phyloP scores from a whole-genome alignment of 1,140 invertebrate species.

The Bombus fervidus region DNA sequence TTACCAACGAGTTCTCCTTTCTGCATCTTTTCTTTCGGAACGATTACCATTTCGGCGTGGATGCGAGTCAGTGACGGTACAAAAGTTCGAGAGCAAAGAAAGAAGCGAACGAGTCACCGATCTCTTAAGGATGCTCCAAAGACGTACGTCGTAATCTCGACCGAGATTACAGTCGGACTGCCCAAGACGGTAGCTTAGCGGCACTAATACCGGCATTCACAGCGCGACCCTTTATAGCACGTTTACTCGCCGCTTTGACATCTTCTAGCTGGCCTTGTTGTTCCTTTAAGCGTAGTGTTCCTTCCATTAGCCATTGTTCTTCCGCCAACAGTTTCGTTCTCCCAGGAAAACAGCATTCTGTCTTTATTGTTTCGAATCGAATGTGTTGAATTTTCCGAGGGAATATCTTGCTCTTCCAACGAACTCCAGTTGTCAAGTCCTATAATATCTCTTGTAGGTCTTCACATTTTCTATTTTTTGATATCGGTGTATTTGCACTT shows the following conservation, averaged over 20 bases:
- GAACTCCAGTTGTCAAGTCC: no score
- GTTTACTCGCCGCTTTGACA: slow-evolving; percentile 39
- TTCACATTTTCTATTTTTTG: background rate
- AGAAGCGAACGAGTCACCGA: background rate
- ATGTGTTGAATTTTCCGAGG: background rate
- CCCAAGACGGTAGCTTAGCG: slow-evolving; percentile 50
- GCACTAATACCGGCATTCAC: slow-evolving; percentile 56
- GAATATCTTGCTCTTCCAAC: background rate
- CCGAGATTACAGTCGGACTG: slow-evolving; percentile 53
- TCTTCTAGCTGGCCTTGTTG: background rate
- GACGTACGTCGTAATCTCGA: slow-evolving; percentile 61
- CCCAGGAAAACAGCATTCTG: slow-evolving; percentile 9
- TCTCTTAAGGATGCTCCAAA: background rate
- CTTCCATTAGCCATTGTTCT: slow-evolving; percentile 40
- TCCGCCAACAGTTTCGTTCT: slow-evolving; percentile 18
- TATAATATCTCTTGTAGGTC: background rate
- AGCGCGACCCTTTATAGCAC: slow-evolving; percentile 45
- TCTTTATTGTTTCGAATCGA: background rate
- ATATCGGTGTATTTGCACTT: background rate
- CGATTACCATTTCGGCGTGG: background rate
- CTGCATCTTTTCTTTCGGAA: background rate
- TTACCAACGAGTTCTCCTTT: background rate
- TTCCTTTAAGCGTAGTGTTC: background rate
- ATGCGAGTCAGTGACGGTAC: no score
- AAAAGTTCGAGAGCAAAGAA: no score